Base-by-base conservation (phyloP, 92 coral and sea anemone genomes). In the Chrysogorgia sp. region DNA sequence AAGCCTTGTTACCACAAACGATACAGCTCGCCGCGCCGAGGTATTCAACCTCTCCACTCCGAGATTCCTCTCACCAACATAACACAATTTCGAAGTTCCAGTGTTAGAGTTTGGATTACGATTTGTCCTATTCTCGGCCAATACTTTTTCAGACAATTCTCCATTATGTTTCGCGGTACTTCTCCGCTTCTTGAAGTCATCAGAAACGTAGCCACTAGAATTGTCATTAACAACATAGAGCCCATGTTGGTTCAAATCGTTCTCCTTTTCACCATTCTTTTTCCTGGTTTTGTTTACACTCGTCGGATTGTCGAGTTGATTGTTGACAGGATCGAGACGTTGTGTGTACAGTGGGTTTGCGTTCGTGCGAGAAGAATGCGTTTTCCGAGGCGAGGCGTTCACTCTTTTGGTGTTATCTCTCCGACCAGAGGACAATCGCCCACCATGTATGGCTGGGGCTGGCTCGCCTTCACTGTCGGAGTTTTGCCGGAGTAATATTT, bases 1-100 rank as follows among this genome's bases (percentile, higher is more conserved):
- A 6, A 91, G 86, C 56, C 96, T 87, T 17, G 96, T 91, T 0
- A 90, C 78, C 34, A 89, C 96, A 86, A 91, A 91, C 22, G 91
- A 87, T 29, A 84, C 35, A 10, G 77, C 61, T 9, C 34, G 66
- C 13, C 67, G 57, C 55, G 32, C 53, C 22, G 21, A 61, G 32
- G 29, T 67, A 22, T 15, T 26, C 33, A 23, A 0, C 12, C n/a
- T 37, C 15, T 29, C 40, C 40, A 40, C 26, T 63, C n/a, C 56
- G 49, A 37, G 45, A 40, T 33, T 22, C 14, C 47, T 34, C 12
- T 6, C 43, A 19, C 48, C 68, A 10, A 10, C 52, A 23, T 10
- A 13, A 21, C 19, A 47, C 60, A 52, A 45, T 37, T 24, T 55
- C 50, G 81, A 78, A 30, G 81, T 26, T 59, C 30, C 30, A 32